Percentiles rank a stretch among this genome's conserved stretches.
These are phyloP conservation scores for Drosophila greeni DNA, from an alignment of 2,888 invertebrate species.

Conservation along the genomic window DNA sequence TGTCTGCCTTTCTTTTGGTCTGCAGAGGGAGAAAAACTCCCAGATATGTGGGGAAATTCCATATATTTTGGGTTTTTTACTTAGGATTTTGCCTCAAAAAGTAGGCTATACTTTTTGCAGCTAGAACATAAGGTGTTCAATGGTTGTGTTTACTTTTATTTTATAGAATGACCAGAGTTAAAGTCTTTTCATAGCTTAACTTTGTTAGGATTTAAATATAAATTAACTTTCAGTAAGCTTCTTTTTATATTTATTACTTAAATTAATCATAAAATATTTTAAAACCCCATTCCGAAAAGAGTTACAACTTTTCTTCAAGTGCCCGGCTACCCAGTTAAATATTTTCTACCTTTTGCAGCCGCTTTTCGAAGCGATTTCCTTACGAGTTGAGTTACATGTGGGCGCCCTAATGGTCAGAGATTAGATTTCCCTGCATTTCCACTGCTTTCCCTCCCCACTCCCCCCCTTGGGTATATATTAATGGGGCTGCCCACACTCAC, in stretches of 20 bases:
- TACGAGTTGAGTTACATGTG: constrained; percentile 44
- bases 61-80: neutral
- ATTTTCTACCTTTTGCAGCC: constrained; percentile 4
- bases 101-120: neutral
- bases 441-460: neutral
- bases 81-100: no score
- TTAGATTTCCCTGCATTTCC: constrained; percentile 32
- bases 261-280: no score
- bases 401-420: constrained; percentile 63
- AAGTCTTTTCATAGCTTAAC: no score
- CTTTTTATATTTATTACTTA: no score
- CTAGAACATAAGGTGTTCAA: neutral
- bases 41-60: neutral
- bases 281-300: neutral
- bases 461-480: neutral
- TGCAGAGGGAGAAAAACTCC: constrained; percentile 3
- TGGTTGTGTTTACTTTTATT: no score
- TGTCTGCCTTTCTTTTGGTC: neutral
- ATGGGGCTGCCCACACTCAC: constrained; percentile 23
- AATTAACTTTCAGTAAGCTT: no score
- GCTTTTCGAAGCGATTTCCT: constrained; percentile 12
- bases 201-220: no score
- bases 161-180: no score
- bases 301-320: neutral
- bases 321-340: neutral